Conservation (phyloP, 92 coral and sea anemone genomes). For the Micromussa lordhowensis region DNA sequence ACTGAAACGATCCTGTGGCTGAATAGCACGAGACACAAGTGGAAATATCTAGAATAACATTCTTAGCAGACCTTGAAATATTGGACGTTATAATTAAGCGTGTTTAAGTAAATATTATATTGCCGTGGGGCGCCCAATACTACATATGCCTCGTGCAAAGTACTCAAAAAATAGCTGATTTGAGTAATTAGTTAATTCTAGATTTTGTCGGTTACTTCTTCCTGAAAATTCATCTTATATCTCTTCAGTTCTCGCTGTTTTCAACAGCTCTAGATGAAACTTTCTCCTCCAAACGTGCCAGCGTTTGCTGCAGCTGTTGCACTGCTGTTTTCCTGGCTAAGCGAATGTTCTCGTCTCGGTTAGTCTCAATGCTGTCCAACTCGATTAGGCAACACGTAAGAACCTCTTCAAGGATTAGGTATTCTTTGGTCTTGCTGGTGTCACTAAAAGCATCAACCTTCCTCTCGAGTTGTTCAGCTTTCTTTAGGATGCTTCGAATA, state of each 20-base stretch:
- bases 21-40: neutral
- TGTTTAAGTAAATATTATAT: neutral
- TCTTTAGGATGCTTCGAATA: slow-evolving; percentile 57
- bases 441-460: slow-evolving; percentile 63
- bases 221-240: neutral
- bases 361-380: slow-evolving; percentile 75
- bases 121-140: neutral
- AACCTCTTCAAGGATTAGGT: slow-evolving; percentile 70
- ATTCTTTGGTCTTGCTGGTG: slow-evolving; percentile 53
- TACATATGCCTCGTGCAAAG: neutral
- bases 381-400: slow-evolving; percentile 74
- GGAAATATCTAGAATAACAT: neutral
- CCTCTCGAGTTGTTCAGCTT: slow-evolving; percentile 40
- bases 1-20: neutral
- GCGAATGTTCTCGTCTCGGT: slow-evolving; percentile 63
- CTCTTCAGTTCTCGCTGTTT: neutral
- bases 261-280: neutral
- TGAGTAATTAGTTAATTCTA: neutral
- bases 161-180: neutral
- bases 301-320: slow-evolving; percentile 50
- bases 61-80: neutral
- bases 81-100: neutral
- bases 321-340: slow-evolving; percentile 76
- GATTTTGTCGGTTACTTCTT: neutral
- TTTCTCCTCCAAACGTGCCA: slow-evolving; percentile 65